Percentiles rank a stretch among this genome's conserved stretches.
phyloP scores from a whole-genome alignment of 2,888 invertebrate species.

The Spodoptera picta region DNA sequence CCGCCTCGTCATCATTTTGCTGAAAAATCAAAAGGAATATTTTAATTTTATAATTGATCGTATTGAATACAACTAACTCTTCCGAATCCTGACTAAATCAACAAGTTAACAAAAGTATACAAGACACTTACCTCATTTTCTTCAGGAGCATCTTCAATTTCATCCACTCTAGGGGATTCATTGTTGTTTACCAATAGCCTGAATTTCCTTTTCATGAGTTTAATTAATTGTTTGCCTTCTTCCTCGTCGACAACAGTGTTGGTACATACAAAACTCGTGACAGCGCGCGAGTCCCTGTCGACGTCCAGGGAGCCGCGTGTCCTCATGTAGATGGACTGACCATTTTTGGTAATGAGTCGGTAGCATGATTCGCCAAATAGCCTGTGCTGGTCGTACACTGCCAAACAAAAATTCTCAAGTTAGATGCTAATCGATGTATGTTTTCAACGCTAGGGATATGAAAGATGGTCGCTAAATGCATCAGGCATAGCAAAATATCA shows the following conservation, averaged over 20 bases:
- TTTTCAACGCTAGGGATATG: neutral
- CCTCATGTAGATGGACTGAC: constrained; percentile 94
- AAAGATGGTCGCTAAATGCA: too few relatives aligned
- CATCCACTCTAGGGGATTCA: constrained; percentile 47
- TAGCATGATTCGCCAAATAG: constrained; percentile 95
- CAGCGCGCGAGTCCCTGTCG: constrained; percentile 91
- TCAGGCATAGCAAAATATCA: neutral
- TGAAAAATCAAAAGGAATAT: constrained; percentile 47
- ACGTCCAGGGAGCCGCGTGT: constrained; percentile 94
- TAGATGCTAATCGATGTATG: neutral
- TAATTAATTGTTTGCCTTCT: constrained; percentile 91
- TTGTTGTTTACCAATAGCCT: constrained; percentile 85
- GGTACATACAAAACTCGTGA: constrained; percentile 94
- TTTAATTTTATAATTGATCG: neutral
- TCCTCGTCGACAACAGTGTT: constrained; percentile 93
- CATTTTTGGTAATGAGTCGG: constrained; percentile 93
- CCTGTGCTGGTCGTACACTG: constrained; percentile 93
- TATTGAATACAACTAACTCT: too few relatives aligned
- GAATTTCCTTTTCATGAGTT: constrained; percentile 92
- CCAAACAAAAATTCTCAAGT: constrained; percentile 10
- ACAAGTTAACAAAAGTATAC: neutral
- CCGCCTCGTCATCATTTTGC: constrained; percentile 54
- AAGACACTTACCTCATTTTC: neutral
- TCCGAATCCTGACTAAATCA: too few relatives aligned
- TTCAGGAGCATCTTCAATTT: constrained; percentile 50